Evolutionary conservation across 2,113 vertebrate genomes (phyloP), one percentile per base, ranked within the genome.

Genomic region (Ramphastos sulfuratus): DNA sequence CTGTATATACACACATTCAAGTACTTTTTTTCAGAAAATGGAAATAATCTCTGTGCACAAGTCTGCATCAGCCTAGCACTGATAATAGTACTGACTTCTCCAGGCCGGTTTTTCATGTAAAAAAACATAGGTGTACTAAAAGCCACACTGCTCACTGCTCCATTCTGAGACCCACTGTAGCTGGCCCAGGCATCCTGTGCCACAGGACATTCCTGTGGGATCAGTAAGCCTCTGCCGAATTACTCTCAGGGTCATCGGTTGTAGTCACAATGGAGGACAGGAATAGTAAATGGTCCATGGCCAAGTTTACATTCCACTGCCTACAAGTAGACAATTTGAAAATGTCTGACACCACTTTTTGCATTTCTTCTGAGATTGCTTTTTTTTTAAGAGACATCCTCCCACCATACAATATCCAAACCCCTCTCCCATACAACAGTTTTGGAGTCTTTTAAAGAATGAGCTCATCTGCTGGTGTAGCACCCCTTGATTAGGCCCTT

Each of bases 401-500:
- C 31, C 20, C 46, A 58, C 8, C 9, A n/a, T 10, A 33, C 6
- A 46, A 8, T 27, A 11, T 27, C 33, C 72, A 30, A n/a, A 55
- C 2, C 2, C 12, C 30, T 79, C 37, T 70, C 56, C 50, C 28
- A 39, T 64, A 55, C 16, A 66, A 5, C 7, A 15, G 30, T 15
- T 44, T 44, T 90, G 82, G 42, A 33, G 72, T 20, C 61, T 46
- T 65, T 37, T 64, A 64, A 83, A 91, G 84, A 78, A 76, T 39
- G 39, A 77, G 64, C 66, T 96, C 63, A 8, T 73, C 92, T 96
- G 84, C 60, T 95, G 82, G 75, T 18, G 0, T 12, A 64, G 58
- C 78, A 58, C 28, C 64, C 84, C 84, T 92, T 70, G 33, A 81
- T 42, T 61, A 58, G 92, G 71, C 64, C 91, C 71, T 95, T 96